Conservation (phyloP, 2,797 vertebrate genomes). For the Pangasius djambal region DNA sequence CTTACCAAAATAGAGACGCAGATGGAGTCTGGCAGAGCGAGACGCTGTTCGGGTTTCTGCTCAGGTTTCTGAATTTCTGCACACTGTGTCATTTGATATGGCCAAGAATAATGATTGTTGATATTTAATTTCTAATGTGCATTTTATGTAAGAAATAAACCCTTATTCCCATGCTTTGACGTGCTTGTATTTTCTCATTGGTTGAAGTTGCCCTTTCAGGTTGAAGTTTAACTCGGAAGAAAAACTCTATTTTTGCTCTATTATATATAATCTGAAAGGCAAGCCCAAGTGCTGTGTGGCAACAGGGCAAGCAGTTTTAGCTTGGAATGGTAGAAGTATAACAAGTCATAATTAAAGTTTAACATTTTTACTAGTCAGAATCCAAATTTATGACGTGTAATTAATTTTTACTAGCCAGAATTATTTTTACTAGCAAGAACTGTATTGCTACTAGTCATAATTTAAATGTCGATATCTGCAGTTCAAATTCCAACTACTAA, state of each 20-base stretch:
- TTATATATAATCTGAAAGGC: background rate
- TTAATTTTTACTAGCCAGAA: background rate
- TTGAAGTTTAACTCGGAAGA: background rate
- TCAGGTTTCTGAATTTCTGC: slow-evolving; percentile 44
- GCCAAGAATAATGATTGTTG: slow-evolving; percentile 34
- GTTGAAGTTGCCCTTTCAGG: background rate
- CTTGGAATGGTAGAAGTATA: background rate
- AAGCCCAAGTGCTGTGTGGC: background rate
- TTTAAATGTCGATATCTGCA: background rate
- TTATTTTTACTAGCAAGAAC: background rate
- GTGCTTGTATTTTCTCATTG: background rate
- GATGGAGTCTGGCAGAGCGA: slow-evolving; percentile 40
- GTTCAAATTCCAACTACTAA: too few species aligned
- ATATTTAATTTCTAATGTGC: slow-evolving; percentile 58
- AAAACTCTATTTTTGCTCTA: background rate
- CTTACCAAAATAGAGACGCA: slow-evolving; percentile 61
- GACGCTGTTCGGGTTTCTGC: slow-evolving; percentile 62
- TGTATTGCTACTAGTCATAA: too few species aligned
- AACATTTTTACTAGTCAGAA: background rate
- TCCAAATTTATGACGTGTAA: background rate
- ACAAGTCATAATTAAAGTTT: background rate
- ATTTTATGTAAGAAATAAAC: slow-evolving; percentile 73
- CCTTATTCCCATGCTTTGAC: slow-evolving; percentile 29
- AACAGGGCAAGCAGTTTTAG: background rate
- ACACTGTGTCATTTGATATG: slow-evolving; percentile 57